phyloP scores from a whole-genome alignment of 2,113 vertebrate genomes.

The Syngnathus typhle region DNA sequence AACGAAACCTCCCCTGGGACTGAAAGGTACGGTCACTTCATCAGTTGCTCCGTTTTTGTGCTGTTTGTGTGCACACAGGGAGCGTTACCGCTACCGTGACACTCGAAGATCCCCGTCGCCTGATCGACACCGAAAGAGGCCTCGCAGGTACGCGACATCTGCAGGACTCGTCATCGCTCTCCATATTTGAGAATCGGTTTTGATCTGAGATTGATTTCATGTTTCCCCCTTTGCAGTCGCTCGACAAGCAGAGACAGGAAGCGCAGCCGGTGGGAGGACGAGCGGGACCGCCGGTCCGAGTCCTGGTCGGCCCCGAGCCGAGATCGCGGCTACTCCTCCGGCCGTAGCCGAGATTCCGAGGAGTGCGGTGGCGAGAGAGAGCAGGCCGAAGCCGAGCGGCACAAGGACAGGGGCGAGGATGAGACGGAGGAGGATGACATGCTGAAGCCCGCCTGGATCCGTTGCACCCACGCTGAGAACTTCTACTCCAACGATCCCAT shows the following conservation, averaged over 20 bases:
- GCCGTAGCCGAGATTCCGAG: conserved; percentile 42
- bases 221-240: conserved; percentile 37
- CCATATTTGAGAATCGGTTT: background rate
- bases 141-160: conserved; percentile 69
- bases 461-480: conserved; percentile 93
- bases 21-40: background rate
- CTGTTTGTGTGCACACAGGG: conserved; percentile 56
- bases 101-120: conserved; percentile 79
- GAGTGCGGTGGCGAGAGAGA: conserved; percentile 65
- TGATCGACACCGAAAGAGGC: conserved; percentile 85
- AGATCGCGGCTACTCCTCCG: conserved; percentile 50
- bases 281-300: conserved; percentile 71
- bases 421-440: conserved; percentile 81
- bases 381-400: conserved; percentile 62
- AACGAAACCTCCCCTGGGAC: background rate
- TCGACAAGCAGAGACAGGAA: conserved; percentile 87
- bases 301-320: conserved; percentile 42
- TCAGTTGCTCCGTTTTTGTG: background rate
- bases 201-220: background rate
- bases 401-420: conserved; percentile 68
- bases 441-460: conserved; percentile 93
- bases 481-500: conserved; percentile 97
- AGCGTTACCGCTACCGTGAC: conserved; percentile 85
- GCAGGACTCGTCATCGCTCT: background rate
- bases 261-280: conserved; percentile 84